phyloP scores from a whole-genome alignment of 2,888 invertebrate genomes.

The Bunonema sp. region DNA sequence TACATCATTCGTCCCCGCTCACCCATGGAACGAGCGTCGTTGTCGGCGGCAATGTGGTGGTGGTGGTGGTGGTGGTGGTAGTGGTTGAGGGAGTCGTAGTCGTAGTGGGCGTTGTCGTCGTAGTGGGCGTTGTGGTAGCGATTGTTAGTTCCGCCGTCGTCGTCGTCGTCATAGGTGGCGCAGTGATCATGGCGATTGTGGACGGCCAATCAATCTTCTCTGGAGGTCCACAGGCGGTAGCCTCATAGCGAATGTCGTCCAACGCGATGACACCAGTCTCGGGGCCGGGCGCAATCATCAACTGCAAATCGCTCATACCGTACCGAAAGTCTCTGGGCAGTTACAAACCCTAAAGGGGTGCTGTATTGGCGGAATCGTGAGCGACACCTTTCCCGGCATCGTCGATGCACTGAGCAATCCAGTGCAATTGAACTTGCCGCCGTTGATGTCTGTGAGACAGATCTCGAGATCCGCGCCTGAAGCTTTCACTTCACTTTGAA shows the following conservation, averaged over 20 bases:
- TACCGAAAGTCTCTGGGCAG: not conserved
- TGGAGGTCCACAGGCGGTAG: conserved; percentile 15
- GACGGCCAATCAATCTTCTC: conserved; percentile 1
- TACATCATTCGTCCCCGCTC: not conserved
- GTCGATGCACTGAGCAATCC: conserved; percentile 30
- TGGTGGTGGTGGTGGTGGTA: conserved; percentile 4
- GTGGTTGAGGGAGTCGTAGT: conserved; percentile 1
- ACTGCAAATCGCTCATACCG: conserved; percentile 9
- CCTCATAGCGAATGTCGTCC: conserved; percentile 36
- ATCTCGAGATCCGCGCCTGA: conserved; percentile 35
- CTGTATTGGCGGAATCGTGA: conserved; percentile 31
- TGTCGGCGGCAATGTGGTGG: not conserved
- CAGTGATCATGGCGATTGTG: not conserved
- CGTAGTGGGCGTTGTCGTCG: conserved; percentile 5
- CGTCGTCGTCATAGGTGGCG: not conserved
- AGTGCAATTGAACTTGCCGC: conserved; percentile 34
- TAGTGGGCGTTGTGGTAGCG: conserved; percentile 1
- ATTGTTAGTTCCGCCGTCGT: not conserved
- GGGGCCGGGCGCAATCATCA: conserved; percentile 26
- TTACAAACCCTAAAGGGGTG: conserved; percentile 24
- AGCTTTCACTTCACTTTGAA: not conserved
- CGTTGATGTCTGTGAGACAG: conserved; percentile 22
- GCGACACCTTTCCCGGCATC: conserved; percentile 38
- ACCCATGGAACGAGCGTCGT: not conserved
- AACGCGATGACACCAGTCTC: conserved; percentile 28